phyloP scores from a whole-genome alignment of 1,140 invertebrate species.

The Acyrthosiphon pisum region DNA sequence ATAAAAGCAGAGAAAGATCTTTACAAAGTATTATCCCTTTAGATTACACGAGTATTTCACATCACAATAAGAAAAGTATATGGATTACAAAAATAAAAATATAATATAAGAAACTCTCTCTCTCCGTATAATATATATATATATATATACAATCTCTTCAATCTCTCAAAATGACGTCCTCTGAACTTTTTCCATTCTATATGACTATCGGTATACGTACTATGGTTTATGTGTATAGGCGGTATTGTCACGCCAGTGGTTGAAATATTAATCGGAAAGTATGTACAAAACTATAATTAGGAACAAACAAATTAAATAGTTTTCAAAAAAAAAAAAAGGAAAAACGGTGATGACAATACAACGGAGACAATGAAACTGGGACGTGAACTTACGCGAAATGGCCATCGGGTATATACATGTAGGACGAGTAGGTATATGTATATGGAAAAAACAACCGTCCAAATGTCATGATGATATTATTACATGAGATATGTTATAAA shows the following conservation, averaged over 20 bases:
- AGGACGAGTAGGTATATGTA: not conserved
- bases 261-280: slow-evolving; percentile 6
- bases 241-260: not conserved
- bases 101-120: not conserved
- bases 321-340: not conserved
- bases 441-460: not conserved
- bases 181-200: slow-evolving; percentile 22
- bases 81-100: slow-evolving; percentile 33
- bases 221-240: not conserved
- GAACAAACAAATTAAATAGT: slow-evolving; percentile 8
- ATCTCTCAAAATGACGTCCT: not conserved
- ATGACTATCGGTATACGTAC: not conserved
- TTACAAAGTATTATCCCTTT: slow-evolving; percentile 41
- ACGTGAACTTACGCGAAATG: not conserved
- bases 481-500: not conserved
- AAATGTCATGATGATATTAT: not conserved
- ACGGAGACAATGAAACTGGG: no score
- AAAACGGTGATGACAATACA: not conserved
- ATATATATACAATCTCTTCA: not conserved
- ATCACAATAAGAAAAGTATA: slow-evolving; percentile 35
- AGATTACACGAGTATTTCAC: slow-evolving; percentile 45
- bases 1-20: slow-evolving; percentile 29
- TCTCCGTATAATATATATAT: not conserved
- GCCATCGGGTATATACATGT: no score
- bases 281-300: slow-evolving; percentile 22